Percentiles rank a stretch among this genome's conserved stretches.
Evolutionary conservation across 1,140 invertebrate species (phyloP).

Genomic region (Chymomyza costata): DNA sequence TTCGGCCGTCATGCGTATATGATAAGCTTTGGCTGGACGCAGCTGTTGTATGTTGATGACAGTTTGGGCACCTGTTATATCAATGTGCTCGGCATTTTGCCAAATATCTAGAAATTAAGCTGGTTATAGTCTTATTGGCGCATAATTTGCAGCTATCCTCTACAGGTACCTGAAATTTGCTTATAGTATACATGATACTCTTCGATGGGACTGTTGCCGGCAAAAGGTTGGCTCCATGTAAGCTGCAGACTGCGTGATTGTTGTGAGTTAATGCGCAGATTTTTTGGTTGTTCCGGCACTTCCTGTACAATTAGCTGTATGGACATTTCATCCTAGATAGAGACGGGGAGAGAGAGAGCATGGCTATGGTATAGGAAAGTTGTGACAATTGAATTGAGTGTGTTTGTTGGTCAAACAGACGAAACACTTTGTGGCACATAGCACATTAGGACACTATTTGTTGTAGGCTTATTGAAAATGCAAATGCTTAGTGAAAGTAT

Average conservation of each 20-base stretch:
- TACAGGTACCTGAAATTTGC: slow-evolving; percentile 84
- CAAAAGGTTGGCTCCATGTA: slow-evolving; percentile 89
- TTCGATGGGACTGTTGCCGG: slow-evolving; percentile 91
- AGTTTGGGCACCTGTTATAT: slow-evolving; percentile 86
- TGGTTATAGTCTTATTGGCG: too few species aligned
- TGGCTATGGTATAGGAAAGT: too few species aligned
- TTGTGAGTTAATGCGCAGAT: slow-evolving; percentile 88
- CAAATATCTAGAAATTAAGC: slow-evolving; percentile 73
- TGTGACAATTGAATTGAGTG: too few species aligned
- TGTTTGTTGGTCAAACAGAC: too few species aligned
- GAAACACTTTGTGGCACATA: too few species aligned
- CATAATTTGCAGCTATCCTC: too few species aligned
- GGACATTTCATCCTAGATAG: slow-evolving; percentile 86
- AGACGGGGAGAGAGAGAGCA: too few species aligned
- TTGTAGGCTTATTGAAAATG: slow-evolving; percentile 12
- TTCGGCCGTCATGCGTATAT: slow-evolving; percentile 91
- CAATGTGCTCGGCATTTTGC: slow-evolving; percentile 83
- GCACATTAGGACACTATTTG: slow-evolving; percentile 43
- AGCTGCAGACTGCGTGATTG: slow-evolving; percentile 86
- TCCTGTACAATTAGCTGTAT: slow-evolving; percentile 94
- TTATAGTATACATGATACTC: slow-evolving; percentile 92
- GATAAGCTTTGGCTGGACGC: slow-evolving; percentile 91
- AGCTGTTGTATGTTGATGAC: slow-evolving; percentile 87
- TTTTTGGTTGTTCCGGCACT: slow-evolving; percentile 90
- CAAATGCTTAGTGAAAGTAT: neutral